A percentile compares a stretch with the other conserved stretches of the same genome.
Conservation (phyloP, 2,888 invertebrate species). For the Aproaerema taeniolella region DNA sequence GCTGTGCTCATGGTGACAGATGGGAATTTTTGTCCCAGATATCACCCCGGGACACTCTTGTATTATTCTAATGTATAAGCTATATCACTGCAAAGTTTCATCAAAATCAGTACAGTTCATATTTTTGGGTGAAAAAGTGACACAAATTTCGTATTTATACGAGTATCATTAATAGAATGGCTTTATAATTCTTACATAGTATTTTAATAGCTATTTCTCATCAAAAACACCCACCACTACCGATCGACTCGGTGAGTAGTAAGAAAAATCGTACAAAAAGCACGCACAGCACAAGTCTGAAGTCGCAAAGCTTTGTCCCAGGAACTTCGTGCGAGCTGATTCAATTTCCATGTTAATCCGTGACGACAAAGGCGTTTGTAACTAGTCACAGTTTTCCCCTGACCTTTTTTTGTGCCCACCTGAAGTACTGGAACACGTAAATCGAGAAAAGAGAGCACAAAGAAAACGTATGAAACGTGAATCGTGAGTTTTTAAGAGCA, state of each 20-base stretch:
- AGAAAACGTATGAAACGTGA: no score
- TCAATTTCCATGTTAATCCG: constrained; percentile 66
- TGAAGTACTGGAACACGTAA: no score
- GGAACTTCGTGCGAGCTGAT: constrained; percentile 43
- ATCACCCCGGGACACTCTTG: no score
- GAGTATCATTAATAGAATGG: neutral
- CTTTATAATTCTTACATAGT: neutral
- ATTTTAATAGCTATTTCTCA: neutral
- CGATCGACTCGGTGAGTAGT: constrained; percentile 14
- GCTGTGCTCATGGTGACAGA: no score
- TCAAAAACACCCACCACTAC: neutral
- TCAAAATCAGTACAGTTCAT: no score
- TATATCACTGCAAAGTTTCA: no score
- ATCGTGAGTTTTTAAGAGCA: no score
- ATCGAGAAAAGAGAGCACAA: no score
- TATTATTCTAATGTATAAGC: no score
- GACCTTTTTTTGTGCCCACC: no score
- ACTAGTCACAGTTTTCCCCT: no score
- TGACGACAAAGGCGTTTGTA: constrained; percentile 31
- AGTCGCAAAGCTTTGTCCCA: constrained; percentile 40
- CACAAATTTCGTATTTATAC: neutral
- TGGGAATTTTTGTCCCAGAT: no score
- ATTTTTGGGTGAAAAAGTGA: neutral
- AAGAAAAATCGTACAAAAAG: constrained; percentile 16
- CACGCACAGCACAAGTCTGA: constrained; percentile 23